Evolutionary conservation across 2,888 invertebrate genomes (phyloP).

Genomic region (Clitarchus hookeri): DNA sequence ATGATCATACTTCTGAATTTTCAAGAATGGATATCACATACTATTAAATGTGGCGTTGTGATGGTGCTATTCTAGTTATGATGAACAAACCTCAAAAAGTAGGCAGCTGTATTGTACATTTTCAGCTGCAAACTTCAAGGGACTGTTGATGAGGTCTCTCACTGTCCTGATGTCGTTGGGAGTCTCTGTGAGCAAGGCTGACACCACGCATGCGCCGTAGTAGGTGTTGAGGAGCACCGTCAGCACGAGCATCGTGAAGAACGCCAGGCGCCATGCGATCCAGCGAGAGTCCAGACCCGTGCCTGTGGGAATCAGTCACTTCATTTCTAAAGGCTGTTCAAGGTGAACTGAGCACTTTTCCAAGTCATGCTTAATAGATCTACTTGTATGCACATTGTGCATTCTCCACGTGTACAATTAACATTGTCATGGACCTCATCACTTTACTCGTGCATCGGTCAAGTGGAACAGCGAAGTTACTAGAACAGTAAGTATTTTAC

Average conservation of each 20-base stretch:
- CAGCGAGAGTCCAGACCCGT: conserved; percentile 60
- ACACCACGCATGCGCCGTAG: conserved; percentile 77
- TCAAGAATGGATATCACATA: no score
- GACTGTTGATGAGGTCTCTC: conserved; percentile 66
- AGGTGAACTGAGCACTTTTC: no score
- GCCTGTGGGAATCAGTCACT: conserved; percentile 49
- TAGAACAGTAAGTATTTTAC: no score
- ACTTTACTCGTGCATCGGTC: no score
- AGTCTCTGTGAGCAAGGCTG: conserved; percentile 68
- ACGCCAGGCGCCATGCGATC: conserved; percentile 65
- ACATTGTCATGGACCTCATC: no score
- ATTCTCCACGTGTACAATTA: no score
- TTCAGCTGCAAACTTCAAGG: conserved; percentile 68
- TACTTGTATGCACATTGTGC: no score
- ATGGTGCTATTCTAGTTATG: conserved; percentile 31
- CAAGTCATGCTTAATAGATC: no score
- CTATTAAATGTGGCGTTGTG: no score
- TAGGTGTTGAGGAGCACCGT: conserved; percentile 53
- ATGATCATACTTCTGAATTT: no score
- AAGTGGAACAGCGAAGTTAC: no score
- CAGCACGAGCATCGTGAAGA: conserved; percentile 63
- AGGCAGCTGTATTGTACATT: conserved; percentile 71
- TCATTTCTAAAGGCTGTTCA: no score
- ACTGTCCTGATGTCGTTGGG: conserved; percentile 68
- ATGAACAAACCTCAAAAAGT: conserved; percentile 64